Base-by-base conservation (phyloP, 92 coral and sea anemone genomes). In the Palythoa grandiflora region DNA sequence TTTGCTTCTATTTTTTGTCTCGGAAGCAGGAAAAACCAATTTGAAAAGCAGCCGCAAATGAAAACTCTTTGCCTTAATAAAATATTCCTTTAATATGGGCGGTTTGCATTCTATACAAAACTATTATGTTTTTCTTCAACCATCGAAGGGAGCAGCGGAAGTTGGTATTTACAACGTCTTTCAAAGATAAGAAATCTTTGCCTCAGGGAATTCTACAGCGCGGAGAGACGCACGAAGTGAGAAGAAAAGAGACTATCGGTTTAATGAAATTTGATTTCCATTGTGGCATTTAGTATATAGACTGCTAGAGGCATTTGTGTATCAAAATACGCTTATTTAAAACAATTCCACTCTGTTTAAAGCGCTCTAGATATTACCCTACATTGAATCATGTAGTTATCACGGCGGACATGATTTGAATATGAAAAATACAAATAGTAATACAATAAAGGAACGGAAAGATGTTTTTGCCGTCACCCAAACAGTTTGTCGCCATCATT, bases 71-170 rank as follows among this genome's bases (percentile, higher is more conserved):
- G 6, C 5, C 6, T 17, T 63, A 17, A 2, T 61, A 1, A 17
- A 35, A 77, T 35, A 17, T 15, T 28, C 1, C 68, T 54, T 47
- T 10, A 52, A 13, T 35, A 17, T n/a, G 86, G 71, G 55, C 55
- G 86, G 74, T 38, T 9, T 17, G 28, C 59, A 21, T 39, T n/a
- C 54, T 61, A 5, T 59, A 59, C 16, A 14, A 5, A 1, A 47
- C 35, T 17, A 66, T 44, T 39, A 66, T 61, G 39, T 81, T 54
- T 66, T 65, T 54, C 44, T 51, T 48, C 44, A 9, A 4, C 5
- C 85, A 13, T 57, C 75, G 40, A 81, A 44, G 75, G 63, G 86
- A 65, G 28, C 20, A 48, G 19, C 86, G 86, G 86, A 81, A 81
- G 66, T 81, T 65, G 61, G 86, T 68, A 47, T 20, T 81, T 66